Evolutionary conservation across 2,888 invertebrate species (phyloP), one percentile per base, ranked within the genome.

Genomic region (Fabriciana adippe): DNA sequence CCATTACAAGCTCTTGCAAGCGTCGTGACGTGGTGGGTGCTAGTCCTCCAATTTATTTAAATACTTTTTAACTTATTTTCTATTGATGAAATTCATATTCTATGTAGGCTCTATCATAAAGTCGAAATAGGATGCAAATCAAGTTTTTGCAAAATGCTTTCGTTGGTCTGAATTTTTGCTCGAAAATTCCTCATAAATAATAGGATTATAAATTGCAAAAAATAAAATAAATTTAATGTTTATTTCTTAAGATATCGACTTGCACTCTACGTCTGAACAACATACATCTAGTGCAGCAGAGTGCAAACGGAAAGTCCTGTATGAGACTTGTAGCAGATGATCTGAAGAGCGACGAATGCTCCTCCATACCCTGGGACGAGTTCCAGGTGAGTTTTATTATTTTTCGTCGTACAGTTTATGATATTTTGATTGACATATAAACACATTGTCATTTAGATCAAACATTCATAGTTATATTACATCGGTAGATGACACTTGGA

Each of bases 301-400:
- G 85, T 64, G 81, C 72, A 0, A 75, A 69, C 26, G 84, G 84
- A 0, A 78, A 79, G 14, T 84, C 90, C 0, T 74, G 81, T 2
- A 67, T 91, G 6, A 76, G 89, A 0, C 72, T 93, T 0, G 89
- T 85, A 0, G 92, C 93, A 0, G 91, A 88, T 50, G 94, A 96
- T 73, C 88, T 98, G 6, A 93, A 93, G 41, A 95, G 95, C 63
- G 96, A 97, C 78, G 98, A 98, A 86, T 97, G 97, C 80, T 94
- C 95, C 53, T 95, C 97, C 54, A 97, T 98, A 81, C 97, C 97
- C 0, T 98, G 97, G 96, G 98, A 98, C 81, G 98, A 98, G 89
- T 96, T 99, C 93, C 98, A 98, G 96, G 97, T 97, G 88, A 88
- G 81, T 75, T 16, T 18, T 15, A 26, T 53, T 14, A 13, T 26